These are phyloP conservation scores for Euglossa dilemma DNA, from an alignment of 1,140 invertebrate species.

Conservation along the genomic window DNA sequence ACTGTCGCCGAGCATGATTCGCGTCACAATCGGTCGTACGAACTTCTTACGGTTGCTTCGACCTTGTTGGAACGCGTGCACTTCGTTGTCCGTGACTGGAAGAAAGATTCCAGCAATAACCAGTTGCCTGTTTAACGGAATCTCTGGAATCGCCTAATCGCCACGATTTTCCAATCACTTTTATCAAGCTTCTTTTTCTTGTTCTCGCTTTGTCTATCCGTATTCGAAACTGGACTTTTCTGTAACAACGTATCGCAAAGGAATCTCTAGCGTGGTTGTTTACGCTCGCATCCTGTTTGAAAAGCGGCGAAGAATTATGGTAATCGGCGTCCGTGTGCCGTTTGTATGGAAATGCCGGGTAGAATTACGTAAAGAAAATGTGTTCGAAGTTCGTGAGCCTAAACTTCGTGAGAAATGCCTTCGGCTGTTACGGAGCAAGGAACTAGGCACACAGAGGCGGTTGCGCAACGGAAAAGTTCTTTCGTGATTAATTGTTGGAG, in stretches of 20 bases:
- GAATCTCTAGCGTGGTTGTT: background rate
- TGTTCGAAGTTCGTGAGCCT: background rate
- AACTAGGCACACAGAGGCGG: background rate
- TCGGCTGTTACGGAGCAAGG: constrained; percentile 7
- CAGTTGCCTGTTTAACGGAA: background rate
- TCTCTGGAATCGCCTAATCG: background rate
- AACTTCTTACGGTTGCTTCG: constrained; percentile 37
- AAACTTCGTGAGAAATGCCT: constrained; percentile 1
- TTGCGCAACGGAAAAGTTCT: constrained; percentile 5
- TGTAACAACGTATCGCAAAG: too few species aligned
- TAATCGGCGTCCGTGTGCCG: background rate
- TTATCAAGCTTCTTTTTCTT: too few species aligned
- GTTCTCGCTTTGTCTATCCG: too few species aligned
- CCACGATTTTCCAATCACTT: too few species aligned
- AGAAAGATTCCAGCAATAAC: background rate
- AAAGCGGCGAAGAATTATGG: constrained; percentile 3
- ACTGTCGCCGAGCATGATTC: constrained; percentile 51
- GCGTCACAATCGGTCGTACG: constrained; percentile 46
- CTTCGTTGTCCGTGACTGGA: background rate
- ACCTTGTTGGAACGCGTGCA: constrained; percentile 47
- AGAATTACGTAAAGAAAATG: constrained; percentile 22
- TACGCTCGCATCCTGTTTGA: background rate
- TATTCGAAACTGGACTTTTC: too few species aligned
- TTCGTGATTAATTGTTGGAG: constrained; percentile 12
- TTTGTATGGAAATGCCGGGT: constrained; percentile 27